Evolutionary conservation across 2,113 vertebrate species (phyloP).

Genomic region (Salvelinus namaycush): DNA sequence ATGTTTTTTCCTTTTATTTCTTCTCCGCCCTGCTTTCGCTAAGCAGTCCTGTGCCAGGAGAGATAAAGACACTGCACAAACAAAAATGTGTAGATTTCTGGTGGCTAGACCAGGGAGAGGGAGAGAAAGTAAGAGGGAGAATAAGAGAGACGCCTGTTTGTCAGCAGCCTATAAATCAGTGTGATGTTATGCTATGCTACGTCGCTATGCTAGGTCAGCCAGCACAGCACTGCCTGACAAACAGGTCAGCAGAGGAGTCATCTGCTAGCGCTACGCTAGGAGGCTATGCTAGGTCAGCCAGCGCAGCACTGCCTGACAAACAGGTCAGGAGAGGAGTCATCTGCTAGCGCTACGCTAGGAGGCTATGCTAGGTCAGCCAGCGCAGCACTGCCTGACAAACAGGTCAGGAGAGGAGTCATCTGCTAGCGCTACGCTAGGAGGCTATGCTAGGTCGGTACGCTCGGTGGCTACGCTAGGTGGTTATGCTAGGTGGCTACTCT

Average conservation of each 20-base stretch:
- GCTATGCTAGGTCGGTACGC: too few relatives aligned
- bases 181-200: slow-evolving; percentile 9
- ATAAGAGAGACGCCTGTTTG: not conserved
- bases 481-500: too few relatives aligned
- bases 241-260: not conserved
- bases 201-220: not conserved
- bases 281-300: not conserved
- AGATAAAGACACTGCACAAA: slow-evolving; percentile 10
- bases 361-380: not conserved
- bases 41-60: slow-evolving; percentile 5
- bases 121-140: slow-evolving; percentile 3
- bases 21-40: not conserved
- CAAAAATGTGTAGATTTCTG: slow-evolving; percentile 11
- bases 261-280: not conserved
- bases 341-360: not conserved
- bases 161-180: slow-evolving; percentile 31
- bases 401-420: not conserved
- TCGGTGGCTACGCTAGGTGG: too few relatives aligned
- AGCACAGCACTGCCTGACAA: not conserved
- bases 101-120: not conserved
- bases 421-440: not conserved
- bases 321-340: not conserved
- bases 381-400: not conserved
- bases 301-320: not conserved
- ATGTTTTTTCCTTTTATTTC: too few relatives aligned